Evolutionary conservation across 2,113 vertebrate species (phyloP).

Genomic region (Crocuta crocuta): DNA sequence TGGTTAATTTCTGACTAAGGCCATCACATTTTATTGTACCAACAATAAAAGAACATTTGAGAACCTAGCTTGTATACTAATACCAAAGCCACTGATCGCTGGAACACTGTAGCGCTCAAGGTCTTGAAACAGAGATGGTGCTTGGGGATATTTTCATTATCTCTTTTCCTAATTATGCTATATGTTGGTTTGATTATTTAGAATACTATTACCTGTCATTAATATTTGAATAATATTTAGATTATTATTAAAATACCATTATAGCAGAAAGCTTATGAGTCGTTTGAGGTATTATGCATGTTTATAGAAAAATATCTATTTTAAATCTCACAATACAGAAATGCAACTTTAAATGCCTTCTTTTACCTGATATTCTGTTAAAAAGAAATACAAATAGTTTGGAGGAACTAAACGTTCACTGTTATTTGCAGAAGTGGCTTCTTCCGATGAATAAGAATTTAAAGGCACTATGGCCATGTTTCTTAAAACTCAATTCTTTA

Average conservation of each 20-base stretch:
- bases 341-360: not conserved
- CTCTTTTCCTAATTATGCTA: not conserved
- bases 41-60: not conserved
- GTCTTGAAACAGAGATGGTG: not conserved
- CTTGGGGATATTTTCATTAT: not conserved
- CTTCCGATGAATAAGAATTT: not conserved
- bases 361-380: not conserved
- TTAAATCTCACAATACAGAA: slow-evolving; percentile 18
- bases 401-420: not conserved
- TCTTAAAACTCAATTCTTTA: not conserved
- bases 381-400: not conserved
- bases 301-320: not conserved
- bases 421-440: not conserved
- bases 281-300: not conserved
- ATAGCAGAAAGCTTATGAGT: not conserved
- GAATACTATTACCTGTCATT: not conserved
- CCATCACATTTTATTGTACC: not conserved
- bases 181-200: not conserved
- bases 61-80: not conserved
- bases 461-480: not conserved
- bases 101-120: not conserved
- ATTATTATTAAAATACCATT: not conserved
- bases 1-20: not conserved
- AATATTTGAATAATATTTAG: not conserved
- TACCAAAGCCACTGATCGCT: not conserved